Evolutionary conservation across 1,140 invertebrate genomes (phyloP), one percentile per base, ranked within the genome.

Genomic region (Lucilia cuprina): DNA sequence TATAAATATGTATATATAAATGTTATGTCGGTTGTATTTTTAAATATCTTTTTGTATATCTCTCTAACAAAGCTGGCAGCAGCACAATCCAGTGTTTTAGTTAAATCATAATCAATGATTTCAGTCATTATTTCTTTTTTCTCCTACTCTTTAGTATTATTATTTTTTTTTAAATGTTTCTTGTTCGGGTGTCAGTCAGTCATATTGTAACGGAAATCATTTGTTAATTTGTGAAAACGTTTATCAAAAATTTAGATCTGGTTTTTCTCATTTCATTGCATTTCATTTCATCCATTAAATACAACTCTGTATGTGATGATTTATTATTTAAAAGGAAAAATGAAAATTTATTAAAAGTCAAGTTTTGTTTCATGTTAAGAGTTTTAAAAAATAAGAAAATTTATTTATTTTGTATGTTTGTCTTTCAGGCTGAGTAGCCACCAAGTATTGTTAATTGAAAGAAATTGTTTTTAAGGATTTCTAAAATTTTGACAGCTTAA

Each of bases 161-260:
- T 35, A 12, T 41, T 47, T 41, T 80, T 19, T 49, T 49, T 19
- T 12, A 13, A 12, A 13, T 25, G 77, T 49, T 41, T 10, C 55
- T 80, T 21, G 77, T 49, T 12, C 12, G n/a, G n/a, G 41, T 50
- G 77, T 19, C 19, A 49, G 34, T 78, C 75, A 78, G 77, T 80
- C 77, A 80, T 49, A 80, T 49, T 49, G 77, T 49, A 80, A 80
- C 41, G 77, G 77, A 80, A 80, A 80, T 80, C 77, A 80, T 80
- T 80, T 80, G 77, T 80, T 80, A 80, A 80, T 80, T 80, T 80
- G 77, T 80, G 77, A 80, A 78, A 78, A 80, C 77, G 77, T 80
- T 80, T 80, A 80, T 49, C 77, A 80, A 19, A n/a, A 80, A 80
- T 80, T 19, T 80, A 19, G 77, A 80, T 80, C 77, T 21, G 77